Evolutionary conservation across 2,797 vertebrate genomes (phyloP), one percentile per base, ranked within the genome.

Genomic region (Chanos chanos): DNA sequence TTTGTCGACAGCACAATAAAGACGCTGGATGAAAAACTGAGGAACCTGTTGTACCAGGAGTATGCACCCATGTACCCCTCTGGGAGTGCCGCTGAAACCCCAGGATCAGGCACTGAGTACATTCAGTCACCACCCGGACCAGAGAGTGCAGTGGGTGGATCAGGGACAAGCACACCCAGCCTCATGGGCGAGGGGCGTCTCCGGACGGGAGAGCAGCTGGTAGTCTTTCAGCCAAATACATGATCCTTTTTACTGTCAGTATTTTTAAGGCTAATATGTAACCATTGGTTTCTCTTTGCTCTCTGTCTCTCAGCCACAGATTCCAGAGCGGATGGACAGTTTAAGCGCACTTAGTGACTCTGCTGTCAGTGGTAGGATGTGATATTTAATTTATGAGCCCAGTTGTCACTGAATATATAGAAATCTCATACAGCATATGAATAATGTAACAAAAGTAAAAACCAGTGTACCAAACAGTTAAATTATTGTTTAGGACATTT

Each of bases 1-100:
- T 98, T 98, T 0, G 92, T 95, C 10, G 95, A 98, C 83, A 95
- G 90, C 82, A 97, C 95, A 0, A 98, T 99, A 47, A 98, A 97
- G 83, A 95, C 93, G 25, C 85, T 99, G 1, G 97, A 99, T 5
- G 97, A 99, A 83, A 99, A 99, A 69, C 75, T 99, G 27, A 90
- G 96, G 65, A 99, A 94, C 60, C 76, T 99, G 57, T 91, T 99
- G 1, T 98, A 98, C 79, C 97, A 98, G 84, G 97, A 92, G 52
- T 91, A 90, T 7, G 88, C 85, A 2, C 90, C 90, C 15, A 89
- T 91, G 88, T 88, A 90, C 68, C 87, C 90, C 3, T 85, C 89
- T 1, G 87, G 88, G 57, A 80, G 74, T 4, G 51, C 80, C 1
- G 86, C 88, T 6, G 90, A 90, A 64, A 90, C 90, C 0, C 88